Evolutionary conservation across 2,113 vertebrate genomes (phyloP).

Genomic region (Scolopax mira): DNA sequence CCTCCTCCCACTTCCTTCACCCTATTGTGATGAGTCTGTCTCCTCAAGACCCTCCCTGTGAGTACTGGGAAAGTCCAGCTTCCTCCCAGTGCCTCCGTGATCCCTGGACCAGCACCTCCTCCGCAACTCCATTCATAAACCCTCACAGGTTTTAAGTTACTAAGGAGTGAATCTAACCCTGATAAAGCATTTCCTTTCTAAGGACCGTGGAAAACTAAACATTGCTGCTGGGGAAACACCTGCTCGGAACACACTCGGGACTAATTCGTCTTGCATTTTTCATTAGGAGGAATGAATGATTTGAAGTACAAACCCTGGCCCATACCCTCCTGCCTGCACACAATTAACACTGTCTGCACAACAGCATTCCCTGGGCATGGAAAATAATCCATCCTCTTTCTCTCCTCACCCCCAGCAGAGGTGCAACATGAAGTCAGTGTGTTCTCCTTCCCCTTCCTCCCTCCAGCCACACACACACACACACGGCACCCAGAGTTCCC

Average conservation of each 20-base stretch:
- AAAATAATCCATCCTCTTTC: neutral
- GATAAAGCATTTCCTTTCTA: neutral
- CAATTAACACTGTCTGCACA: neutral
- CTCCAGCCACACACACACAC: fast-evolving
- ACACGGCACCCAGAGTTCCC: neutral
- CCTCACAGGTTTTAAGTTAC: neutral
- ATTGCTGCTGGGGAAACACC: neutral
- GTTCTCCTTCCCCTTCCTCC: neutral
- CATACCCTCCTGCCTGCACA: neutral
- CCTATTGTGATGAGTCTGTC: fast-evolving
- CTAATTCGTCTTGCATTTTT: neutral
- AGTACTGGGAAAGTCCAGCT: neutral
- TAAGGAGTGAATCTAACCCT: neutral
- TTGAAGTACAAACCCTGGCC: neutral
- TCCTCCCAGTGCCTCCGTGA: neutral
- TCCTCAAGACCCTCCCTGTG: neutral
- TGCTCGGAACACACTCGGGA: neutral
- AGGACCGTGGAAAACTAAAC: neutral
- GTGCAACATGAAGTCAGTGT: fast-evolving
- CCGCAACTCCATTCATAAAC: neutral
- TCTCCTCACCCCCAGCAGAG: neutral
- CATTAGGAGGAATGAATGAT: neutral
- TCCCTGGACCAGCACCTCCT: neutral
- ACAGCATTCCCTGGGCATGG: neutral
- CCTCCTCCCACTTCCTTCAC: neutral